Evolutionary conservation across 2,797 vertebrate genomes (phyloP).

Genomic region (Diglossa cyanea): DNA sequence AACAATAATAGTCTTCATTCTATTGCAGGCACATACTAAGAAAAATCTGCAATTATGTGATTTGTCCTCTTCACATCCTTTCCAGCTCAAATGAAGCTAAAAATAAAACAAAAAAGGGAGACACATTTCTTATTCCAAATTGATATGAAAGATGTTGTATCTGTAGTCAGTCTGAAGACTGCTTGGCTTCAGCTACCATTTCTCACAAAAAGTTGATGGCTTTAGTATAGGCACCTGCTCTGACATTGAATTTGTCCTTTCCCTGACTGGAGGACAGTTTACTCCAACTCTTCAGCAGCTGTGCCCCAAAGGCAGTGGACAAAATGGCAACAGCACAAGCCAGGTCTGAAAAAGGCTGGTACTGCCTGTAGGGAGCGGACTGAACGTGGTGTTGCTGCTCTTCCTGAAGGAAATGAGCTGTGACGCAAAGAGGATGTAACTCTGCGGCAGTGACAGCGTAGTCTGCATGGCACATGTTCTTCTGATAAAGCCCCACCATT

Average conservation of each 20-base stretch:
- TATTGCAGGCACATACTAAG: background rate
- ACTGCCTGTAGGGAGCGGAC: background rate
- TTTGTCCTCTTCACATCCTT: conserved; percentile 8
- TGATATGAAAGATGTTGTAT: background rate
- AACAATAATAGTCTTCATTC: background rate
- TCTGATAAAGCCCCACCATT: background rate
- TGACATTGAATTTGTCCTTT: background rate
- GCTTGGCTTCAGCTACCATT: background rate
- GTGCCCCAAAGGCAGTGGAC: background rate
- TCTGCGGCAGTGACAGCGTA: fast-evolving
- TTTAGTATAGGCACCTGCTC: background rate
- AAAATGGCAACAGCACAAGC: background rate
- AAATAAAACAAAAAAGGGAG: background rate
- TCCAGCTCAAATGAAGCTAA: background rate
- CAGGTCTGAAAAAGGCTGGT: background rate
- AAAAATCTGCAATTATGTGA: background rate
- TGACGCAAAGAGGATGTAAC: background rate
- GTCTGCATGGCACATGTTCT: background rate
- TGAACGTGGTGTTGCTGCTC: fast-evolving
- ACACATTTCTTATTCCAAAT: background rate
- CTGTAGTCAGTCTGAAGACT: background rate
- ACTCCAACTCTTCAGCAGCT: background rate
- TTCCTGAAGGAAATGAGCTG: background rate
- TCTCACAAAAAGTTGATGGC: background rate
- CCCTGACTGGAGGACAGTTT: background rate